phyloP scores from a whole-genome alignment of 2,888 invertebrate genomes.

The Mythimna vitellina region DNA sequence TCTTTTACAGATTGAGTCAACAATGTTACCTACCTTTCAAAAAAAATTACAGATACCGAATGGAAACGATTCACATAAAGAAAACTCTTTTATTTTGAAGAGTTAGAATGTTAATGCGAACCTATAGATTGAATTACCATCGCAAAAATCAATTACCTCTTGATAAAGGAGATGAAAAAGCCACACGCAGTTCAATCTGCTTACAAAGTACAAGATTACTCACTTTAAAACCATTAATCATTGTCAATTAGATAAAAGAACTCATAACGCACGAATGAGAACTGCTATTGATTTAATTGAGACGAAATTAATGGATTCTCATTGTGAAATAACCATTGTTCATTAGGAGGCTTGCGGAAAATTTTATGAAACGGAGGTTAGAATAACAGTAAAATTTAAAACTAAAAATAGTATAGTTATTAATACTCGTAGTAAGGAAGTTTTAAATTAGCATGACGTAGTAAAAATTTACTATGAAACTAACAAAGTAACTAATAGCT shows the following conservation, averaged over 20 bases:
- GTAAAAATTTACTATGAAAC: not conserved
- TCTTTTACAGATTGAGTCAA: not conserved
- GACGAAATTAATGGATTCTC: constrained; percentile 51
- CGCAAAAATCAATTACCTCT: constrained; percentile 15
- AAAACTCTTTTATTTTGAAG: not conserved
- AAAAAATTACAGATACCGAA: not conserved
- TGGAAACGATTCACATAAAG: no score
- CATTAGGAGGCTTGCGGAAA: constrained; percentile 34
- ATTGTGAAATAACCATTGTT: constrained; percentile 49
- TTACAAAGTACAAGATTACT: constrained; percentile 38
- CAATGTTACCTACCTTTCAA: not conserved
- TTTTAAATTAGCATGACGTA: constrained; percentile 2
- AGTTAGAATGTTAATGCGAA: not conserved
- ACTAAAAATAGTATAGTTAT: constrained; percentile 3
- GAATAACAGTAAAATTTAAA: constrained; percentile 16
- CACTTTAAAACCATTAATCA: constrained; percentile 52
- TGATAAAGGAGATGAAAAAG: constrained; percentile 24
- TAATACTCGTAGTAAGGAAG: not conserved
- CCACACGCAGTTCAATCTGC: constrained; percentile 4
- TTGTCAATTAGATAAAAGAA: constrained; percentile 53
- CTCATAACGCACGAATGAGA: constrained; percentile 62
- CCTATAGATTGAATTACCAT: not conserved
- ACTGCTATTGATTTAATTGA: constrained; percentile 52
- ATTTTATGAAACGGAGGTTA: constrained; percentile 9
- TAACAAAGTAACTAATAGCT: not conserved